phyloP scores from a whole-genome alignment of 2,888 invertebrate species.

The Amblyjoppa proteus region DNA sequence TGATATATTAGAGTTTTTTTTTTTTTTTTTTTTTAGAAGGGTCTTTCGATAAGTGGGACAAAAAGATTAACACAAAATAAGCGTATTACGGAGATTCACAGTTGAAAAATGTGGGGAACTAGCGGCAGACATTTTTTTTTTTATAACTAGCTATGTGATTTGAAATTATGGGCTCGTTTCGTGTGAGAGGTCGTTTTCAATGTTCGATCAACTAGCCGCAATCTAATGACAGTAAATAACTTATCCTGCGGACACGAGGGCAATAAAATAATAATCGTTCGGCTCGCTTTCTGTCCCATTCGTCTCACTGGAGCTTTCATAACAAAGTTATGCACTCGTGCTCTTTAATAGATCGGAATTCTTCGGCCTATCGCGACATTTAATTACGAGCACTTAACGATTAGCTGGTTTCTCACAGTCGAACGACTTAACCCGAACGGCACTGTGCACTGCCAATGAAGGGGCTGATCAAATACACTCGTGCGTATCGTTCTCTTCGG shows the following conservation, averaged over 20 bases:
- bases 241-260: slow-evolving; percentile 8
- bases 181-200: slow-evolving; percentile 15
- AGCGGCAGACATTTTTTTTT: no score
- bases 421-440: slow-evolving; percentile 52
- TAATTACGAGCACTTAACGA: slow-evolving; percentile 71
- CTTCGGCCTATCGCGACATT: slow-evolving; percentile 71
- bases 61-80: not conserved
- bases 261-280: slow-evolving; percentile 37
- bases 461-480: slow-evolving; percentile 43
- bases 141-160: not conserved
- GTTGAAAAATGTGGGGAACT: not conserved
- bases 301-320: slow-evolving; percentile 19
- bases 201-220: slow-evolving; percentile 2
- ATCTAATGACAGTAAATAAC: slow-evolving; percentile 34
- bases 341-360: slow-evolving; percentile 71
- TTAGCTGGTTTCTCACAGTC: slow-evolving; percentile 67
- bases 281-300: not conserved
- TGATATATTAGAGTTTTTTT: not conserved
- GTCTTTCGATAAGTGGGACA: not conserved
- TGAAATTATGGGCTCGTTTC: not conserved
- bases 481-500: slow-evolving; percentile 31
- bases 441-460: slow-evolving; percentile 50
- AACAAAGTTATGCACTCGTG: slow-evolving; percentile 21
- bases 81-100: not conserved
- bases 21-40: not conserved